Conservation (phyloP, 2,113 vertebrate genomes). For the Aegotheles bennettii region DNA sequence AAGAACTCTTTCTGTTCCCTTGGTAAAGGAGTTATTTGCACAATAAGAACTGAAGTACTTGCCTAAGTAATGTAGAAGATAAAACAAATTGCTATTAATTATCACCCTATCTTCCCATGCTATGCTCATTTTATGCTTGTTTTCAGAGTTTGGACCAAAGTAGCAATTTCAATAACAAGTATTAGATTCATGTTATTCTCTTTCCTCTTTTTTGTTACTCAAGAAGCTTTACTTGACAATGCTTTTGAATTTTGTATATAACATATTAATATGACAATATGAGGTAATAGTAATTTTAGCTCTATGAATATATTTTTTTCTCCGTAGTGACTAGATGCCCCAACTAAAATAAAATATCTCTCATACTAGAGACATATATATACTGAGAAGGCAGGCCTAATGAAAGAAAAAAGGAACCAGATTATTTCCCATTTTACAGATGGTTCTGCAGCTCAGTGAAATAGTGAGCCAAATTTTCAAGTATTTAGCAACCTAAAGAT, state of each 20-base stretch:
- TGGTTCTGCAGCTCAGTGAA: not conserved
- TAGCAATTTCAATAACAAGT: not conserved
- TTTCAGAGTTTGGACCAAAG: not conserved
- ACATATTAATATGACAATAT: not conserved
- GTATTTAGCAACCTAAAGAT: conserved; percentile 29
- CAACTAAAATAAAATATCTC: not conserved
- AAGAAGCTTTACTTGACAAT: not conserved
- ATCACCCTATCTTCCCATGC: not conserved
- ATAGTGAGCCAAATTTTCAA: conserved; percentile 18
- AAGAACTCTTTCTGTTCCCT: not conserved
- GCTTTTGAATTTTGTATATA: not conserved
- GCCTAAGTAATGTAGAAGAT: not conserved
- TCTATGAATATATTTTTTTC: not conserved
- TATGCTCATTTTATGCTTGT: not conserved
- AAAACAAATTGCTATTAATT: not conserved
- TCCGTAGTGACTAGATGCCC: not conserved
- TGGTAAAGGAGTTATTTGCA: not conserved
- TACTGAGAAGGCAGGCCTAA: not conserved
- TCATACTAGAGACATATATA: not conserved
- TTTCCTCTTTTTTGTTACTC: not conserved
- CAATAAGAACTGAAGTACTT: not conserved
- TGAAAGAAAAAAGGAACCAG: not conserved
- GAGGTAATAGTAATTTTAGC: not conserved
- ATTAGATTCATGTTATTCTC: not conserved
- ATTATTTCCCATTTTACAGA: conserved; percentile 46